Conservation (phyloP, 2,888 invertebrate genomes). For the Cheilosia pagana region DNA sequence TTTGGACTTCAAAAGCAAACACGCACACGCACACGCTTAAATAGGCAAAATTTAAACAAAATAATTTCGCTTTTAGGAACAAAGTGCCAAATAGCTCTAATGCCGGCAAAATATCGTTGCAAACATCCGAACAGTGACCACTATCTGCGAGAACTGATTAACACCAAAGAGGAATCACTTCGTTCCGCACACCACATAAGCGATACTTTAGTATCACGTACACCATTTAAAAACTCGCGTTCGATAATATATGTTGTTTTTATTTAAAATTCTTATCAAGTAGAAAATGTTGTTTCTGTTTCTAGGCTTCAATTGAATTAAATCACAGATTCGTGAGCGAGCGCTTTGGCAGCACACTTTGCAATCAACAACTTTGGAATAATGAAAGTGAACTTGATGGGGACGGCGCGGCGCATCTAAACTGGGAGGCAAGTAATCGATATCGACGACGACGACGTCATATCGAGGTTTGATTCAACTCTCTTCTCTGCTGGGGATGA, state of each 20-base stretch:
- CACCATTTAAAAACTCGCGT: slow-evolving; percentile 34
- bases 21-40: not conserved
- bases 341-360: not conserved
- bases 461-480: slow-evolving; percentile 3
- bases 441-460: slow-evolving; percentile 36
- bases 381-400: slow-evolving; percentile 52
- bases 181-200: slow-evolving; percentile 40
- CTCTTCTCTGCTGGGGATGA: slow-evolving; percentile 27
- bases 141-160: slow-evolving; percentile 65
- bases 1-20: slow-evolving; percentile 11
- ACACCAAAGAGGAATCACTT: slow-evolving; percentile 40
- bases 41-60: not conserved
- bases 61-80: not conserved
- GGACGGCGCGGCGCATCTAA: not conserved
- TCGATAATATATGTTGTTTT: slow-evolving; percentile 27
- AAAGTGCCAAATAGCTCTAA: slow-evolving; percentile 21
- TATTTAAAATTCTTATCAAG: slow-evolving; percentile 57
- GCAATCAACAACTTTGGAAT: slow-evolving; percentile 39
- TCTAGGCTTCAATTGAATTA: not conserved
- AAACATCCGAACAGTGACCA: slow-evolving; percentile 59
- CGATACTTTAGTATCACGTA: slow-evolving; percentile 49
- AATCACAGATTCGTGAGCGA: slow-evolving; percentile 8
- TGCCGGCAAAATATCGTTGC: slow-evolving; percentile 24
- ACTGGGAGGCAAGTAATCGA: slow-evolving; percentile 36
- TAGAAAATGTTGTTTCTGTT: slow-evolving; percentile 8